Evolutionary conservation across 2,797 vertebrate genomes (phyloP), one percentile per base, ranked within the genome.

Genomic region (Iguana delicatissima): DNA sequence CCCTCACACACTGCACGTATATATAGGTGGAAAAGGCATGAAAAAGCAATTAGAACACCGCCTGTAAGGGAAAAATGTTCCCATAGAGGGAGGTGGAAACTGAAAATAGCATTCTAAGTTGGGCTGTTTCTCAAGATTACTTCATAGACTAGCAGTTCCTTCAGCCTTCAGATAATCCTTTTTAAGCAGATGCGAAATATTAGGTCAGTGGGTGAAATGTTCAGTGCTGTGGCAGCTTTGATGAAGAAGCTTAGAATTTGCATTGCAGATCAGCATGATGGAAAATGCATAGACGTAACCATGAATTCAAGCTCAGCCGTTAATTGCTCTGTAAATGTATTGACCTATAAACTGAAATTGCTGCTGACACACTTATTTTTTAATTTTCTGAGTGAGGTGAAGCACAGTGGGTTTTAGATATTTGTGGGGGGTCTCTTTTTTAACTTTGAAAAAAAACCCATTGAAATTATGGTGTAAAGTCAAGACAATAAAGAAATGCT

Each of bases 201-300:
- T 72, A 83, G 84, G 91, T 89, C 88, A 89, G 72, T 77, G 26
- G 84, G 62, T 55, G 73, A 92, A 32, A 35, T 74, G 62, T 84
- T 64, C 79, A 89, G 84, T 79, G 52, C 42, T 83, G 80, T 77
- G 72, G 80, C 72, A 79, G 88, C 59, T 89, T 92, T 87, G 57
- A 87, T 32, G 85, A 77, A 73, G 85, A 77, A 84, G 88, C 73
- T 69, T 89, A 79, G 73, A 79, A 92, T 92, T 79, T 72, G 80
- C 62, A 80, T 84, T 84, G 80, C 64, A 80, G 55, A 87, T 46
- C 18, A 46, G 74, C 20, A 13, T n/a, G 52, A 88, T 67, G 85
- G 80, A 57, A 16, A 29, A 85, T 20, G 79, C 59, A 87, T 57
- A 64, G 73, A 46, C 24, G 62, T 42, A 50, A 82, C 6, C 50